Evolutionary conservation across 2,888 invertebrate species (phyloP), one percentile per base, ranked within the genome.

Genomic region (Cremastinae sp.): DNA sequence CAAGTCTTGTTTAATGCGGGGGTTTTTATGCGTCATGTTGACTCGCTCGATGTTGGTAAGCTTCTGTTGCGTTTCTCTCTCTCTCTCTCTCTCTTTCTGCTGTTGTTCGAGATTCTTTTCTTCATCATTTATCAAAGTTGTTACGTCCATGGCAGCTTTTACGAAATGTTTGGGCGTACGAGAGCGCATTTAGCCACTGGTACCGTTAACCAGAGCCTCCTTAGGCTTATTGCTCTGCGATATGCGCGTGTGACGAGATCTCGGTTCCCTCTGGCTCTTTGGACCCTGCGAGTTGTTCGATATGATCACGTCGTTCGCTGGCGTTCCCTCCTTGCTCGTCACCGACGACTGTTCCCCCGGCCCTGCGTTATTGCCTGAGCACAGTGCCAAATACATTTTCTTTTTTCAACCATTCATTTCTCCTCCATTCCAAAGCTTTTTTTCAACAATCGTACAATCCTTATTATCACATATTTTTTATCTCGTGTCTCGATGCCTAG

Each of bases 131-230:
- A 34, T 74, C 38, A 53, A 51, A 74, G 62, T 68, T 28, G 49
- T 73, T 62, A 68, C 68, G 58, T 76, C 66, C 66, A 64, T 62
- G 56, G 75, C 70, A 47, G 64, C 58, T 51, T 56, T 54, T 65
- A 77, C 51, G 58, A 45, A 65, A 65, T 10, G 41, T 51, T 14
- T 10, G 28, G 38, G 38, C 43, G 56, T 38, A 9, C 0, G 51
- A 59, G 28, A 62, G 59, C 22, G 28, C 20, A 28, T 79, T 86
- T 90, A 90, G 87, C 90, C 90, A 87, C 90, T 90, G 86, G 93
- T 92, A 91, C 94, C 94, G 90, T 94, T 94, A 82, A 94, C 92
- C 90, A 94, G 91, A 87, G 93, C 91, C 90, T 93, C 93, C 84
- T 93, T 93, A 82, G 92, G 90, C 90, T 92, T 92, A 86, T 90